Evolutionary conservation across 1,140 invertebrate genomes (phyloP).

Genomic region (Heliothis virescens): DNA sequence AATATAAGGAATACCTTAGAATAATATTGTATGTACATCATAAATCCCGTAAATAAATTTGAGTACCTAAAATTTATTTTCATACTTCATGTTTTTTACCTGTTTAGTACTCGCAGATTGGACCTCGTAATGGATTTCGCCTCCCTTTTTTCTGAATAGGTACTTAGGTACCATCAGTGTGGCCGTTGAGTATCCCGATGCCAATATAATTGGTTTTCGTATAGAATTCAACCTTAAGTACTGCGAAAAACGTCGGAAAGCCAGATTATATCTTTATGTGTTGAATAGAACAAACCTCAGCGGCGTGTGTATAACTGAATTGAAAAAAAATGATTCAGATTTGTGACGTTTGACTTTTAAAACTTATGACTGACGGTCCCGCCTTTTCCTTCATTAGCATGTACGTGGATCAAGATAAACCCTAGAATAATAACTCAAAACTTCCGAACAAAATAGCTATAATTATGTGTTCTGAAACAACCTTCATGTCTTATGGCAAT

Average conservation of each 20-base stretch:
- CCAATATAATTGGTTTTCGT: too few relatives aligned
- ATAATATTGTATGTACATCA: neutral
- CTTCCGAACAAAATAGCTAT: neutral
- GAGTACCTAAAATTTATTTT: neutral
- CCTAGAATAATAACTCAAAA: neutral
- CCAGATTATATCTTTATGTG: neutral
- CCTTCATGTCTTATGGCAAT: too few relatives aligned
- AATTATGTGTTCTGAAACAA: too few relatives aligned
- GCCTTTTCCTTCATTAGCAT: slow-evolving; percentile 24
- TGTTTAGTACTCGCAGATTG: too few relatives aligned
- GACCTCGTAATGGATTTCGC: too few relatives aligned
- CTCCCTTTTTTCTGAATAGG: too few relatives aligned
- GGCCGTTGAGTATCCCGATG: too few relatives aligned
- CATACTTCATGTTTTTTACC: neutral
- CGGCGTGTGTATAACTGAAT: neutral
- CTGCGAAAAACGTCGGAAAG: too few relatives aligned
- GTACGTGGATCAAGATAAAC: slow-evolving; percentile 10
- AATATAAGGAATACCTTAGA: too few relatives aligned
- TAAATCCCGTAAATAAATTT: neutral
- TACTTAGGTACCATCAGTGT: too few relatives aligned
- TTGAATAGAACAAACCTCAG: neutral
- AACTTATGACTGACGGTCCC: slow-evolving; percentile 15
- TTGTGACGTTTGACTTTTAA: slow-evolving; percentile 18
- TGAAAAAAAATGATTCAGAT: neutral
- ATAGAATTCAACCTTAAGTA: too few relatives aligned